Base-by-base conservation (phyloP, 1,140 invertebrate genomes). In the Wiebesia pumilae region DNA sequence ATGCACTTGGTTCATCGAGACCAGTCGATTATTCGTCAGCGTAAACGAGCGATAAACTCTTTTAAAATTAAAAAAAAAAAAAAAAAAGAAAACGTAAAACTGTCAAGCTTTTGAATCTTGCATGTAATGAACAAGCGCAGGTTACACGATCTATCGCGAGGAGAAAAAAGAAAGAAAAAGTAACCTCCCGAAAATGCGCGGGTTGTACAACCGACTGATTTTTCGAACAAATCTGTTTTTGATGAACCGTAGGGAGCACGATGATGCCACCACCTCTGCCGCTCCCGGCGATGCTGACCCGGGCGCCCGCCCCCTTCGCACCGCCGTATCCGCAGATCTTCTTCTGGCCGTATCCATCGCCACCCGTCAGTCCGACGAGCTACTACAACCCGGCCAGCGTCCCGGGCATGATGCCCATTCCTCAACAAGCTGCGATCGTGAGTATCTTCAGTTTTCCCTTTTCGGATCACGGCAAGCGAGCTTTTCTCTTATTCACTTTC, bases 311-410 rank as follows among this genome's bases (percentile, higher is more conserved):
- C 9, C 93, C 95, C 87, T 90, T 93, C 10, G 94, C 95, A 79
- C 94, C 94, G 27, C n/a, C 81, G 24, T 87, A 87, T 51, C 94
- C 95, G 77, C 96, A 96, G 14, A 95, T 97, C 24, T 96, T 97
- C 88, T 98, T 97, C 93, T 98, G 97, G 97, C 96, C 97, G 0
- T 98, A 98, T 94, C 97, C 98, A 24, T 98, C 97, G 88, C 97
- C 97, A 58, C 98, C 98, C 0, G 97, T 98, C 1, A 98, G 97
- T 58, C 97, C 97, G 16, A 98, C 97, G 1, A 96, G 96, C 89
- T 97, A 97, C 92, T 97, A 96, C 91, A 95, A 95, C 88, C 94
- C 94, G 12, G 90, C 92, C 58, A 91, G 89, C 47, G 92, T 93
- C 27, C 91, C 91, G 69, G 92, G 92, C 27, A 92, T 93, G 24